These are phyloP conservation scores for Bombycilla garrulus DNA, from an alignment of 2,113 vertebrate species.

Conservation along the genomic window DNA sequence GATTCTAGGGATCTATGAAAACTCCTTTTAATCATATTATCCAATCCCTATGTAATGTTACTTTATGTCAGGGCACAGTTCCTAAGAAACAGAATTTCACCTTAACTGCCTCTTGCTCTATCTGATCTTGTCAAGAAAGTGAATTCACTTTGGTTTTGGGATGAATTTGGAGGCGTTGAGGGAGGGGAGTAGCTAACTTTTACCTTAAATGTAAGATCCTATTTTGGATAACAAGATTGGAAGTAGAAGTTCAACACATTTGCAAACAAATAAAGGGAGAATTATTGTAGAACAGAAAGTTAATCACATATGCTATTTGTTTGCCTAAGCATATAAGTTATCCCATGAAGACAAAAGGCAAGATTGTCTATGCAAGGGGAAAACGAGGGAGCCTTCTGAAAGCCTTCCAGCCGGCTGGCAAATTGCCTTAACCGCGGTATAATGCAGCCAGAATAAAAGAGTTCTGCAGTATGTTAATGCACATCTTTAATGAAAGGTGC, in stretches of 20 bases:
- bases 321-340: background rate
- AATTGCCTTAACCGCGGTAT: background rate
- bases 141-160: background rate
- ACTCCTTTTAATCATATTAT: background rate
- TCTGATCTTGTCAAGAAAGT: background rate
- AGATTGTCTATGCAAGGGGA: background rate
- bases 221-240: background rate
- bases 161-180: background rate
- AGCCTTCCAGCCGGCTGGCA: slow-evolving; percentile 25
- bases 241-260: background rate
- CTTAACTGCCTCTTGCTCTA: background rate
- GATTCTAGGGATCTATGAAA: background rate
- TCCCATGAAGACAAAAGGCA: background rate
- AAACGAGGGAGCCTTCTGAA: slow-evolving; percentile 1
- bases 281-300: background rate
- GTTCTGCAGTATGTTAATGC: slow-evolving; percentile 14
- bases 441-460: slow-evolving; percentile 20
- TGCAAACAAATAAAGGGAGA: background rate
- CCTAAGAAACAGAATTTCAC: background rate
- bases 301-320: background rate
- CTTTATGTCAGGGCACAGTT: background rate
- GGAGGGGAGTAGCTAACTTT: background rate
- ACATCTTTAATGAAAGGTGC: background rate
- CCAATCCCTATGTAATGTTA: background rate
- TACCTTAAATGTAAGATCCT: background rate